Evolutionary conservation across 2,113 vertebrate species (phyloP).

Genomic region (Arenaria interpres): DNA sequence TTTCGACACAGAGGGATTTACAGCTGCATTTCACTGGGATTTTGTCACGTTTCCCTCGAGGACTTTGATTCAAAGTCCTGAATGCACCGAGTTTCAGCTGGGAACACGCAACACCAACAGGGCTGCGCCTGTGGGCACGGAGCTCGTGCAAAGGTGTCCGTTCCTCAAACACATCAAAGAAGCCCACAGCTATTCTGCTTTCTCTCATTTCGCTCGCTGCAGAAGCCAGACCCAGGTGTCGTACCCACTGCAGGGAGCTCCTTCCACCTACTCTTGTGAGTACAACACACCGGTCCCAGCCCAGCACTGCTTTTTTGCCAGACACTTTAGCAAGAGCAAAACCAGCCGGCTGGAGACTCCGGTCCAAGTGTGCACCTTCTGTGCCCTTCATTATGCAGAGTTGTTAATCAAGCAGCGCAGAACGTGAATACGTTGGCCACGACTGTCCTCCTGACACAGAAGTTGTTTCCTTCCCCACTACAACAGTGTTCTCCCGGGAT

Average conservation of each 20-base stretch:
- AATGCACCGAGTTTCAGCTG: background rate
- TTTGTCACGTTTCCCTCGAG: background rate
- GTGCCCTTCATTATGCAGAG: background rate
- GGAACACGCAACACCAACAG: no score
- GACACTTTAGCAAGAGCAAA: background rate
- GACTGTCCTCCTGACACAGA: background rate
- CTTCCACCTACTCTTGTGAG: background rate
- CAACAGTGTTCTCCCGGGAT: background rate
- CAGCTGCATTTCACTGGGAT: background rate
- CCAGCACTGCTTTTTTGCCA: background rate
- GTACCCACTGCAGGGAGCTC: background rate
- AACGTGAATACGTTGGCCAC: rapidly evolving
- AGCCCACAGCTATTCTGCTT: background rate
- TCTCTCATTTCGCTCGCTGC: background rate
- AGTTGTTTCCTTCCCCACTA: background rate
- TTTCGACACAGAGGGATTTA: background rate
- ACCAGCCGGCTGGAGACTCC: background rate
- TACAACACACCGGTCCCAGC: background rate
- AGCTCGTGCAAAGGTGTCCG: background rate
- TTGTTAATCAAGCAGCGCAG: background rate
- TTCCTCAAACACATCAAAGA: background rate
- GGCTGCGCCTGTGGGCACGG: rapidly evolving
- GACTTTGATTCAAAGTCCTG: background rate
- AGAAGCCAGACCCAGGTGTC: background rate
- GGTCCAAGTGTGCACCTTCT: background rate